Conservation (phyloP, 2,113 vertebrate genomes). For the Sigmodon hispidus region DNA sequence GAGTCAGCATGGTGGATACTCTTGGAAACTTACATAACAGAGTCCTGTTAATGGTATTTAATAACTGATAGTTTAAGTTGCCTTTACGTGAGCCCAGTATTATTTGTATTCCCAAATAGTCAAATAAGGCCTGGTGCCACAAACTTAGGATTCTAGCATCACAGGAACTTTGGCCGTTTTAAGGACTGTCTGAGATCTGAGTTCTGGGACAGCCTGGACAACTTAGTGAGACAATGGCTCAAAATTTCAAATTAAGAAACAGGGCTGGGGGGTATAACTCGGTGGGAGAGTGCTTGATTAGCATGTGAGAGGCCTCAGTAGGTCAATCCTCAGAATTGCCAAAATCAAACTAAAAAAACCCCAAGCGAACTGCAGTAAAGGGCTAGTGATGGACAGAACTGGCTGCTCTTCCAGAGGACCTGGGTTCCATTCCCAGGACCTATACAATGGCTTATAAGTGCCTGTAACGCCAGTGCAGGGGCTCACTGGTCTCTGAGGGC, state of each 20-base stretch:
- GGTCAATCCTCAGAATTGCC: neutral
- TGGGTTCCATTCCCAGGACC: neutral
- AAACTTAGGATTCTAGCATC: neutral
- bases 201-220: neutral
- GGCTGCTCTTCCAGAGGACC: neutral
- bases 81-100: neutral
- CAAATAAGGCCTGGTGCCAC: neutral
- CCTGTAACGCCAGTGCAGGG: neutral
- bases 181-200: neutral
- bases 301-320: neutral
- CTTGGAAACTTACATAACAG: neutral
- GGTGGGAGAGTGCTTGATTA: neutral
- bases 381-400: neutral
- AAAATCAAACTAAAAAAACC: neutral
- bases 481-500: neutral
- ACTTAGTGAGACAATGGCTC: neutral
- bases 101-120: neutral
- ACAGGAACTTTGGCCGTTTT: neutral
- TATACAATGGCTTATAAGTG: neutral
- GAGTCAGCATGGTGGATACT: conserved; percentile 1
- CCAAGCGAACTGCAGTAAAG: neutral
- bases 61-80: neutral
- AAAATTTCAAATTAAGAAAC: neutral
- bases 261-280: neutral
- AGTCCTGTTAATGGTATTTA: neutral